Conservation (phyloP, 2,888 invertebrate genomes). For the Petrophora chlorosata region DNA sequence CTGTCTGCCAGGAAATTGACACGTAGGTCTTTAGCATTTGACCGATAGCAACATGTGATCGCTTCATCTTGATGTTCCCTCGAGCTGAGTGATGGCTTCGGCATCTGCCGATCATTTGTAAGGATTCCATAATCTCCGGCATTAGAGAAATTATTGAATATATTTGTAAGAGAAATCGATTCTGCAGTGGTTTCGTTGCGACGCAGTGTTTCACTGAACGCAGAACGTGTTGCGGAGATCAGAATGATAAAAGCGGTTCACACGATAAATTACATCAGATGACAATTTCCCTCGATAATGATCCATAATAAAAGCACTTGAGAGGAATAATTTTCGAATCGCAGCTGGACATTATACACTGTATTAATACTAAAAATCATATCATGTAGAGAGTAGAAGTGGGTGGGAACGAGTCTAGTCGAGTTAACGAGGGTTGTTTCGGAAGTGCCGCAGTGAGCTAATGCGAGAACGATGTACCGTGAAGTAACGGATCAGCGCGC, state of each 20-base stretch:
- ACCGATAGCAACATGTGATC: constrained; percentile 52
- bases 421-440: constrained; percentile 18
- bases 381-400: constrained; percentile 1
- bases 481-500: constrained; percentile 35
- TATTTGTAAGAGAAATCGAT: constrained; percentile 34
- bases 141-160: constrained; percentile 32
- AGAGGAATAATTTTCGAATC: constrained; percentile 8
- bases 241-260: constrained; percentile 20
- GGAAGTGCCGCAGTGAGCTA: constrained; percentile 39
- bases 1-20: constrained; percentile 62
- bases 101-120: constrained; percentile 31
- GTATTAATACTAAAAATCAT: not conserved
- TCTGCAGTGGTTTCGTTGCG: constrained; percentile 18
- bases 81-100: constrained; percentile 26
- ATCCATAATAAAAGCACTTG: constrained; percentile 10
- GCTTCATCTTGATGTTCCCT: constrained; percentile 36
- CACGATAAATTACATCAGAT: constrained; percentile 19
- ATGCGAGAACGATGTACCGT: constrained; percentile 41
- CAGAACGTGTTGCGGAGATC: constrained; percentile 22
- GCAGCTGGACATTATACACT: no score
- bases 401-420: constrained; percentile 3
- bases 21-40: constrained; percentile 54
- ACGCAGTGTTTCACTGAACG: constrained; percentile 21
- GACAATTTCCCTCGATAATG: constrained; percentile 20
- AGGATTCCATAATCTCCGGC: constrained; percentile 34